Evolutionary conservation across 2,113 vertebrate genomes (phyloP).

Genomic region (Istiophorus platypterus): DNA sequence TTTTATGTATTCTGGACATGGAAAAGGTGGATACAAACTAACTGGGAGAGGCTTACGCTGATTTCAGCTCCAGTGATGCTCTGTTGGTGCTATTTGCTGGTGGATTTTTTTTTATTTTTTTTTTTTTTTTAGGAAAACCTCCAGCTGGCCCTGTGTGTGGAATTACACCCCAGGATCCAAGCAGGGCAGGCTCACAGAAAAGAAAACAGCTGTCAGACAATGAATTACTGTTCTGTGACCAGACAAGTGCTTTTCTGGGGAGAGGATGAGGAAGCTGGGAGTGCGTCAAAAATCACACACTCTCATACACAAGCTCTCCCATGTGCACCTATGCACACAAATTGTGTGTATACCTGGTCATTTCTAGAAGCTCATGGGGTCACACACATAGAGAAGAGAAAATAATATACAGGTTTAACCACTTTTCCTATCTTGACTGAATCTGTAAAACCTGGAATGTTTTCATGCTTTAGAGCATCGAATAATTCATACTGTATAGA

Average conservation of each 20-base stretch:
- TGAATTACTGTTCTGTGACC: constrained; percentile 79
- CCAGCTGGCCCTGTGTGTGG: constrained; percentile 81
- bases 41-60: constrained; percentile 24
- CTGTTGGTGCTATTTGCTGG: constrained; percentile 55
- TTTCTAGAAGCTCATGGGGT: constrained; percentile 1
- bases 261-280: constrained; percentile 73
- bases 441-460: constrained; percentile 7
- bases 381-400: constrained; percentile 3
- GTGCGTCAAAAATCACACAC: constrained; percentile 52
- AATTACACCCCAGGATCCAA: constrained; percentile 80
- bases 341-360: background rate
- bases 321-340: constrained; percentile 15
- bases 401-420: background rate
- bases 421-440: constrained; percentile 8
- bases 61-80: constrained; percentile 47
- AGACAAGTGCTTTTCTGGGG: constrained; percentile 71
- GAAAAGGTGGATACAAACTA: constrained; percentile 30
- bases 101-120: constrained; percentile 44
- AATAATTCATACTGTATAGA: constrained; percentile 3
- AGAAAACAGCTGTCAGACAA: constrained; percentile 85
- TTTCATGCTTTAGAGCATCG: constrained; percentile 2
- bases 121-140: constrained; percentile 73
- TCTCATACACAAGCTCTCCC: constrained; percentile 13
- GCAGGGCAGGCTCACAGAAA: constrained; percentile 73
- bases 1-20: constrained; percentile 55